These are phyloP conservation scores for Etheostoma perlongum DNA, from an alignment of 2,797 vertebrate genomes.

Conservation along the genomic window DNA sequence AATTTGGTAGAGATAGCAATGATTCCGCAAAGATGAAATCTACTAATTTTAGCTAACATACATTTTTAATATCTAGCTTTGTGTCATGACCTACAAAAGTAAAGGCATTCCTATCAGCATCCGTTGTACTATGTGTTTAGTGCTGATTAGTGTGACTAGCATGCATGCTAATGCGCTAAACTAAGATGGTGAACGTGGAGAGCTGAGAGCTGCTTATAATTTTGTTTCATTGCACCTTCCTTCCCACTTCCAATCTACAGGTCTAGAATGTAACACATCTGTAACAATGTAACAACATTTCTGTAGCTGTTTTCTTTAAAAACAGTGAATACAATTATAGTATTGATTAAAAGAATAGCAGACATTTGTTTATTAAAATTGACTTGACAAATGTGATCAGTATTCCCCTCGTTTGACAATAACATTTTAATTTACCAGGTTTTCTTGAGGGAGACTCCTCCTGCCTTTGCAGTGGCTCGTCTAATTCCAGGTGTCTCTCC, in stretches of 20 bases:
- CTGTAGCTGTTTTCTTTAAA: not conserved
- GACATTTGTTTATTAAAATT: not conserved
- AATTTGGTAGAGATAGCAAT: not conserved
- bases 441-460: conserved; percentile 56
- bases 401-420: not conserved
- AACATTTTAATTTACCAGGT: conserved; percentile 59
- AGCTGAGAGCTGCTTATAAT: not conserved
- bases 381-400: not conserved
- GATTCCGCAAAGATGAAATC: not conserved
- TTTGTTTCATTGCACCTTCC: not conserved
- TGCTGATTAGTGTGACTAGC: not conserved
- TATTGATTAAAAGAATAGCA: not conserved
- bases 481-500: conserved; percentile 22
- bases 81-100: too few relatives aligned
- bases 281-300: not conserved
- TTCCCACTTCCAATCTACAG: not conserved
- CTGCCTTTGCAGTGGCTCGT: conserved; percentile 61
- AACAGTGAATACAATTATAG: not conserved
- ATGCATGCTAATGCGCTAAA: not conserved
- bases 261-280: not conserved
- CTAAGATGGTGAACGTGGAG: not conserved
- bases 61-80: not conserved
- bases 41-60: not conserved
- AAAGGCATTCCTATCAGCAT: not conserved
- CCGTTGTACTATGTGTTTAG: too few relatives aligned